Evolutionary conservation across 2,888 invertebrate species (phyloP).

Genomic region (Charanyca ferruginea): DNA sequence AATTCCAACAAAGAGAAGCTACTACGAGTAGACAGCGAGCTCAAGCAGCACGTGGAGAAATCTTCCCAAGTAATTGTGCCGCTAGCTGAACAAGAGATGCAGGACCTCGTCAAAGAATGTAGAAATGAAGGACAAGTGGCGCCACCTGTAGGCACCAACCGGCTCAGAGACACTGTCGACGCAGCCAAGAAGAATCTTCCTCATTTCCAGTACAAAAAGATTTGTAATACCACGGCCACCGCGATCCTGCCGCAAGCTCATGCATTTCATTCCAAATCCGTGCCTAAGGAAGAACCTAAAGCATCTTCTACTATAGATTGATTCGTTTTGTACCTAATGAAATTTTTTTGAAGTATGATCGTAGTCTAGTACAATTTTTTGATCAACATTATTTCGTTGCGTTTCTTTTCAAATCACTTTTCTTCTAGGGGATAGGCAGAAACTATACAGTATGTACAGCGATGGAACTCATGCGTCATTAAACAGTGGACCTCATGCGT

Average conservation of each 20-base stretch:
- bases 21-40: slow-evolving; percentile 80
- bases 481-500: too few species aligned
- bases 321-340: slow-evolving; percentile 15
- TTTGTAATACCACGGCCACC: slow-evolving; percentile 83
- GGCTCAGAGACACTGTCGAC: slow-evolving; percentile 79
- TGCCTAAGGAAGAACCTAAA: slow-evolving; percentile 6
- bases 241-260: slow-evolving; percentile 78
- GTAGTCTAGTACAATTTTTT: slow-evolving; percentile 14
- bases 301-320: slow-evolving; percentile 25
- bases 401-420: slow-evolving; percentile 3
- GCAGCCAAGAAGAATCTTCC: slow-evolving; percentile 81
- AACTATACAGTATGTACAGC: too few species aligned
- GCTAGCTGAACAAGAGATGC: slow-evolving; percentile 77
- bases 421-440: not conserved
- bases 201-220: slow-evolving; percentile 82
- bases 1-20: slow-evolving; percentile 83
- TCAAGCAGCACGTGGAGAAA: slow-evolving; percentile 81
- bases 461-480: too few species aligned
- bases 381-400: not conserved
- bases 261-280: slow-evolving; percentile 36
- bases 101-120: slow-evolving; percentile 77
- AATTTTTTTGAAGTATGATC: not conserved
- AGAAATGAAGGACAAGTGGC: slow-evolving; percentile 66
- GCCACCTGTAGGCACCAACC: slow-evolving; percentile 68
- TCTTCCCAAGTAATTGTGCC: slow-evolving; percentile 74